Base-by-base conservation (phyloP, 2,888 invertebrate genomes). In the Lithosia quadra region DNA sequence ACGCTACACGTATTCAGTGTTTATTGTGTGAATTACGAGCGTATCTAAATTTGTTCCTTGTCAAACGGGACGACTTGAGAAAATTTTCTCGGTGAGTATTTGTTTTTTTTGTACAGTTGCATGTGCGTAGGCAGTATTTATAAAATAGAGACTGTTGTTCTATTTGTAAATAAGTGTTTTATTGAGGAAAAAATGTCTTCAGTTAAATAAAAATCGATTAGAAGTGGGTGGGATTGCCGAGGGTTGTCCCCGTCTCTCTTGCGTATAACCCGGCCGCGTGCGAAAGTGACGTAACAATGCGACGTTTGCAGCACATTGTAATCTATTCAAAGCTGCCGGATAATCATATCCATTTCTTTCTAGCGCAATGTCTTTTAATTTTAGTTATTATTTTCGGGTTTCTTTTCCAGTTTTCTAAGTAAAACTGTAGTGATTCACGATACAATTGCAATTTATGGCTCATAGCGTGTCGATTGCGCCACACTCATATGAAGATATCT, bases 141-240 rank as follows among this genome's bases (percentile, higher is more conserved):
- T 69, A 65, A 77, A 73, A 69, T 36, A 67, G 65, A 76, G 69
- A 63, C 65, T 77, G 73, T n/a, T 81, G 74, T 83, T 84, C 76
- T 77, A 76, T 78, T 78, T 76, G 72, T 78, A 72, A 77, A 79
- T 83, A 73, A 73, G 68, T 74, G 69, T 74, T 74, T 85, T 87
- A 80, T 76, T 82, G 73, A 70, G 76, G 77, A 83, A 81, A 84
- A 73, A 75, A 72, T 75, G 56, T 75, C 69, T 78, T 77, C 80
- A 86, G 85, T 86, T 85, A 82, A 88, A 87, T 92, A 91, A 94
- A 95, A 95, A 95, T 95, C 95, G 94, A 95, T 95, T 90, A 87
- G 85, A 91, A 84, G 92, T 94, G 95, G 95, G 95, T 95, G 95
- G 93, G 93, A 86, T 90, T 86, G 86, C 84, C 81, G 79, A 80